These are phyloP conservation scores for Hypselothyrea guttata DNA, from an alignment of 2,888 invertebrate genomes.

Conservation along the genomic window DNA sequence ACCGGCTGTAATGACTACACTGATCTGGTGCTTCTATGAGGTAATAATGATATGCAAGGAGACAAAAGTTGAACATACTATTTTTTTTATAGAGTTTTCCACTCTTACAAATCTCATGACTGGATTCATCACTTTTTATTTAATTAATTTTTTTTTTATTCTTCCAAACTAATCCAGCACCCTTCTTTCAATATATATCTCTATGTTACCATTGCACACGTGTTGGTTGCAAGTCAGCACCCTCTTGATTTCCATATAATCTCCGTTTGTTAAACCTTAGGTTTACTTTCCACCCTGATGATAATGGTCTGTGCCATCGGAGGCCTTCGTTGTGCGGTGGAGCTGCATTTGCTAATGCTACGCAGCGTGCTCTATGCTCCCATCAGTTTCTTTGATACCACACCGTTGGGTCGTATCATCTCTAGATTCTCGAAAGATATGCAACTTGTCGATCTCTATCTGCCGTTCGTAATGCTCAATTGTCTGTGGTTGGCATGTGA, in stretches of 20 bases:
- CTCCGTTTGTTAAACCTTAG: slow-evolving; percentile 81
- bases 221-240: background rate
- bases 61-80: background rate
- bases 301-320: slow-evolving; percentile 87
- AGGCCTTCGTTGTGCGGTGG: slow-evolving; percentile 65
- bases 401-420: slow-evolving; percentile 85
- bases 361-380: slow-evolving; percentile 83
- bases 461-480: slow-evolving; percentile 83
- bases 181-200: too few species aligned
- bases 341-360: slow-evolving; percentile 82
- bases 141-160: too few species aligned
- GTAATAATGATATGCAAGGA: slow-evolving; percentile 75
- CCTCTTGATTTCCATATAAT: background rate
- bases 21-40: slow-evolving; percentile 84
- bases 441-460: slow-evolving; percentile 61
- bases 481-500: slow-evolving; percentile 64
- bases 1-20: slow-evolving; percentile 84
- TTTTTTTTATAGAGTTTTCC: too few species aligned
- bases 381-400: slow-evolving; percentile 85
- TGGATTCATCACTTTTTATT: background rate
- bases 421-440: slow-evolving; percentile 83
- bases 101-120: slow-evolving; percentile 1
- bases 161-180: background rate
- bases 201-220: background rate
- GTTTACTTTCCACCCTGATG: slow-evolving; percentile 85